Conservation (phyloP, 1,140 invertebrate species). For the Pogonomyrmex californicus region DNA sequence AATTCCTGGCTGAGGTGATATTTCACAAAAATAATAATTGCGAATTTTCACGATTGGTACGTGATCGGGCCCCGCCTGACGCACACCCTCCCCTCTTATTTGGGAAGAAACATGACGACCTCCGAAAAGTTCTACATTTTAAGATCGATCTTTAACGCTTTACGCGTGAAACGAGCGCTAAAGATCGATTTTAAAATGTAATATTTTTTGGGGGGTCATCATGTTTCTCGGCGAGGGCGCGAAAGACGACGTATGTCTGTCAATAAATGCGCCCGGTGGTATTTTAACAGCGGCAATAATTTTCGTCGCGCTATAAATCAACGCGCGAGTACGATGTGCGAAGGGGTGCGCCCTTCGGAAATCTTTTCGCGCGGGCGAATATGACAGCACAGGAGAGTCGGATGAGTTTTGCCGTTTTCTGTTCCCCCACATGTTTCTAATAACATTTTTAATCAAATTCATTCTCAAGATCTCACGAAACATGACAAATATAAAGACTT, state of each 20-base stretch:
- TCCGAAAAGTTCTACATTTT: no score
- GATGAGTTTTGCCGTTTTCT: not conserved
- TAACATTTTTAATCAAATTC: constrained; percentile 33
- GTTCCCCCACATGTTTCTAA: not conserved
- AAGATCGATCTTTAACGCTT: constrained; percentile 26
- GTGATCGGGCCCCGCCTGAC: no score
- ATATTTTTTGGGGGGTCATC: constrained; percentile 43
- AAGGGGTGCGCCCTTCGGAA: constrained; percentile 54
- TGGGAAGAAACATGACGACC: no score
- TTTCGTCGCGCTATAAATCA: constrained; percentile 82
- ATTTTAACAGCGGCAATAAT: constrained; percentile 82
- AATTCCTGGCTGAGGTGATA: no score
- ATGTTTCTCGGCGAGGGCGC: constrained; percentile 67
- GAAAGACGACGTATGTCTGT: constrained; percentile 56
- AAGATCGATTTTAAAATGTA: constrained; percentile 62
- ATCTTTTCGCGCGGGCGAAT: constrained; percentile 19
- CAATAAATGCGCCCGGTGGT: constrained; percentile 71
- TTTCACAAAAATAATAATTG: no score
- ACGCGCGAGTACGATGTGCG: constrained; percentile 56
- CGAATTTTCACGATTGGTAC: no score
- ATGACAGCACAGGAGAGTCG: constrained; percentile 2
- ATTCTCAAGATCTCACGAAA: not conserved
- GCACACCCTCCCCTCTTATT: no score
- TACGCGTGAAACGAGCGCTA: constrained; percentile 62
- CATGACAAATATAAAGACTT: not conserved